Conservation (phyloP, 2,113 vertebrate species). For the Oryzias curvinotus region DNA sequence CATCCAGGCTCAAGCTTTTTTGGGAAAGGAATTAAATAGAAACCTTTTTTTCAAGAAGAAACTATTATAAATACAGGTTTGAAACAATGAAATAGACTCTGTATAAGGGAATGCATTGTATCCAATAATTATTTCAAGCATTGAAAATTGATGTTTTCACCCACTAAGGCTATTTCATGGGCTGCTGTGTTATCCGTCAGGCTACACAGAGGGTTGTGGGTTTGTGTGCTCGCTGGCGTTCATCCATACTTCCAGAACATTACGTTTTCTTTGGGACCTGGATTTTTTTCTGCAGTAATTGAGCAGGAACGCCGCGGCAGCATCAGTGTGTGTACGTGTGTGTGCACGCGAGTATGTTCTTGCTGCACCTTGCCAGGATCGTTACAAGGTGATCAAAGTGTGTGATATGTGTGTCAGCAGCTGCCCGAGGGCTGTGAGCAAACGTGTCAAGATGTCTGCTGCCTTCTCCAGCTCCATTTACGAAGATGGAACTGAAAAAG, state of each 20-base stretch:
- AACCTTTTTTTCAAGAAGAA: constrained; percentile 4
- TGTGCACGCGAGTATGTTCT: constrained; percentile 3
- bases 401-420: constrained; percentile 16
- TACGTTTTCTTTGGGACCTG: constrained; percentile 38
- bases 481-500: constrained; percentile 9
- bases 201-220: constrained; percentile 9
- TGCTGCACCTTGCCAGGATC: constrained; percentile 42
- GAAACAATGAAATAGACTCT: background rate
- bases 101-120: constrained; percentile 19
- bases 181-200: constrained; percentile 14
- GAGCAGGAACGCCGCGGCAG: constrained; percentile 15
- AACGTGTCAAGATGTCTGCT: constrained; percentile 56
- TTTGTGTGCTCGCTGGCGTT: constrained; percentile 13
- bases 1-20: background rate
- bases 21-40: constrained; percentile 6
- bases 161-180: constrained; percentile 9
- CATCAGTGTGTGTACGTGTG: constrained; percentile 9
- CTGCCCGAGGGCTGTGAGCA: constrained; percentile 40
- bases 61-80: background rate
- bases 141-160: constrained; percentile 38
- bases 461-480: constrained; percentile 25
- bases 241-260: constrained; percentile 33
- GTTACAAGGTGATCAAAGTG: constrained; percentile 51
- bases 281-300: constrained; percentile 46
- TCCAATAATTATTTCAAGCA: constrained; percentile 30